phyloP scores from a whole-genome alignment of 1,140 invertebrate species.

The Trachymyrmex cornetzi region DNA sequence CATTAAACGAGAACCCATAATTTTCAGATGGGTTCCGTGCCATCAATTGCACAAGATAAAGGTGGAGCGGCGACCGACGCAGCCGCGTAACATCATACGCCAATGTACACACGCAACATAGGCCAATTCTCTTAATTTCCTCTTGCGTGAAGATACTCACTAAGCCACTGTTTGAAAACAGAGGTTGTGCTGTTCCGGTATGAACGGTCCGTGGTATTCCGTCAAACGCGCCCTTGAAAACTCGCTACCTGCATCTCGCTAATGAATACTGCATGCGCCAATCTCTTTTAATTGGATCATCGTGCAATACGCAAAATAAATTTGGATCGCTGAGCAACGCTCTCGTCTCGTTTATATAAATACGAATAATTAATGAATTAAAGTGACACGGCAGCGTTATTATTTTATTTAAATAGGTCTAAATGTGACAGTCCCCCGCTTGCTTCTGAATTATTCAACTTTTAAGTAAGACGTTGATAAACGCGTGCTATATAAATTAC shows the following conservation, averaged over 20 bases:
- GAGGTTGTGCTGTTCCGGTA: conserved; percentile 30
- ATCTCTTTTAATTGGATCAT: conserved; percentile 27
- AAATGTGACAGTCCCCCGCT: conserved; percentile 7
- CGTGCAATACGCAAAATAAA: not conserved
- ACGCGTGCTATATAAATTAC: conserved; percentile 30
- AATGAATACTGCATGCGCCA: conserved; percentile 35
- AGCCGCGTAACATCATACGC: conserved; percentile 42
- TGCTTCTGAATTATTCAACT: not conserved
- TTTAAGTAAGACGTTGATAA: conserved; percentile 20
- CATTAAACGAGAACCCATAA: conserved; percentile 38
- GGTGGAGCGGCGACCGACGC: conserved; percentile 1
- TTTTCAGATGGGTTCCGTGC: conserved; percentile 27
- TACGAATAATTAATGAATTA: not conserved
- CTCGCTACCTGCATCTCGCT: conserved; percentile 17
- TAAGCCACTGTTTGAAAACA: conserved; percentile 36
- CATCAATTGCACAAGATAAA: conserved; percentile 44
- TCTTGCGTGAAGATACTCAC: conserved; percentile 52
- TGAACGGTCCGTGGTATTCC: conserved; percentile 35
- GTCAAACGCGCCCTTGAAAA: conserved; percentile 26
- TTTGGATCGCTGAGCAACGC: not conserved
- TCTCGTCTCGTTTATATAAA: not conserved
- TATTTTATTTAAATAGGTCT: not conserved
- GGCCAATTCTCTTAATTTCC: conserved; percentile 56
- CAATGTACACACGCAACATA: conserved; percentile 49
- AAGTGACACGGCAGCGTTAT: not conserved